Conservation (phyloP, 2,888 invertebrate species). For the Odontocerum albicorne region DNA sequence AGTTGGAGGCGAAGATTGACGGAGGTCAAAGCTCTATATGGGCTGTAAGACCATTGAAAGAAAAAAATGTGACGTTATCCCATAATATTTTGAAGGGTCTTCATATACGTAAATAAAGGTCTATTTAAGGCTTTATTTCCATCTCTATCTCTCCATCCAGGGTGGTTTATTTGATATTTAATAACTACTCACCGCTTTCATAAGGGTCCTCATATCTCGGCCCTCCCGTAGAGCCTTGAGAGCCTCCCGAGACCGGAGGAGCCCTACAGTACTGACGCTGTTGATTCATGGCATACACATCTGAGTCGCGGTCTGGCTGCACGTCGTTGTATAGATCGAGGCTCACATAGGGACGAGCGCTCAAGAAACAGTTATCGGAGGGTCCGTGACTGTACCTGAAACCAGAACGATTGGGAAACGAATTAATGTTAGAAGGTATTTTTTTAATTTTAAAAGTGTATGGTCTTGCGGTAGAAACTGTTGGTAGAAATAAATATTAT, state of each 20-base stretch:
- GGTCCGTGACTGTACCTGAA: conserved; percentile 59
- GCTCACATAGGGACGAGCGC: conserved; percentile 68
- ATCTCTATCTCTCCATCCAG: background rate
- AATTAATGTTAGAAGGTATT: background rate
- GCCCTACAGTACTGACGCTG: conserved; percentile 55
- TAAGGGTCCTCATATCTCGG: conserved; percentile 46
- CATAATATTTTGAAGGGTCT: too few relatives aligned
- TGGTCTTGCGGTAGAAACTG: too few relatives aligned
- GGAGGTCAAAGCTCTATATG: too few relatives aligned
- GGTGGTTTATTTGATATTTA: background rate
- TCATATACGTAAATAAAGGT: too few relatives aligned
- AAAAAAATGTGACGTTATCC: too few relatives aligned
- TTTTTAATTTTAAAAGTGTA: too few relatives aligned
- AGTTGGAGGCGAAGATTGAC: too few relatives aligned
- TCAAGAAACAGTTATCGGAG: conserved; percentile 76
- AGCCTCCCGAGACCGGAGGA: conserved; percentile 40
- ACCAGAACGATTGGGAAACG: background rate
- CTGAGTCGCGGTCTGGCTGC: conserved; percentile 73
- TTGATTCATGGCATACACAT: conserved; percentile 75
- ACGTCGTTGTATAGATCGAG: conserved; percentile 74
- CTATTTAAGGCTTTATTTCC: background rate
- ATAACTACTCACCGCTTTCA: conserved; percentile 51
- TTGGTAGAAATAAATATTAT: too few relatives aligned
- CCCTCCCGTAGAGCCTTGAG: conserved; percentile 8
- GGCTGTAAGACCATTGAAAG: too few relatives aligned